Conservation (phyloP, 2,888 invertebrate species). For the Leptopilina syphax region DNA sequence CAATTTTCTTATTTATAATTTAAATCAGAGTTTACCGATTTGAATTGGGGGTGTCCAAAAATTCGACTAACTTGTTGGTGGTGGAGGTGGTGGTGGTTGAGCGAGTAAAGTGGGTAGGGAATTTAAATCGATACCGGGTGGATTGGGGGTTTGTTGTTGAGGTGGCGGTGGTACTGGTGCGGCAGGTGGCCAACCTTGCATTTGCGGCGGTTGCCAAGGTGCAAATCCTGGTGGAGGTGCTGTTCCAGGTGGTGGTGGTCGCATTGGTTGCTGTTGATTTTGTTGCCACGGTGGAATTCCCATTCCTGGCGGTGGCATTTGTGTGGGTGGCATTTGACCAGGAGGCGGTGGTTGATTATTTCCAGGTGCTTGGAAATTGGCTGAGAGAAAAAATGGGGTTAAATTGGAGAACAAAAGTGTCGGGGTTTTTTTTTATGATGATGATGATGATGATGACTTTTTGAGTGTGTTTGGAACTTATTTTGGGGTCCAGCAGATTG, state of each 20-base stretch:
- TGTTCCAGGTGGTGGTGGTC: slow-evolving; percentile 74
- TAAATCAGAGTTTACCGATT: not conserved
- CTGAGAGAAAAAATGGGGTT: not conserved
- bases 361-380: slow-evolving; percentile 57
- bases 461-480: too few relatives aligned
- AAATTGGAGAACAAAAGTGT: not conserved
- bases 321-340: slow-evolving; percentile 71
- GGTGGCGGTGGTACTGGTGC: slow-evolving; percentile 79
- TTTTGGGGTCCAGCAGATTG: too few relatives aligned
- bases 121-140: slow-evolving; percentile 79
- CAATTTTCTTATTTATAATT: not conserved
- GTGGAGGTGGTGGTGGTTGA: slow-evolving; percentile 85
- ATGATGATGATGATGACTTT: too few relatives aligned
- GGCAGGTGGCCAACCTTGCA: slow-evolving; percentile 72
- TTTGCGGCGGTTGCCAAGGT: slow-evolving; percentile 63
- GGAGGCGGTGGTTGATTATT: slow-evolving; percentile 76
- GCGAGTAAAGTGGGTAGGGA: slow-evolving; percentile 80
- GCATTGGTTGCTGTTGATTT: slow-evolving; percentile 65
- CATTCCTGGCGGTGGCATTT: slow-evolving; percentile 73
- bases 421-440: not conserved
- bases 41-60: not conserved
- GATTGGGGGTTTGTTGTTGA: slow-evolving; percentile 73
- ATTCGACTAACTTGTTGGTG: slow-evolving; percentile 74
- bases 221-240: slow-evolving; percentile 70
- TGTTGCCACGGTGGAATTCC: slow-evolving; percentile 75